Evolutionary conservation across 2,888 invertebrate species (phyloP).

Genomic region (Lordiphosa andalusiaca): DNA sequence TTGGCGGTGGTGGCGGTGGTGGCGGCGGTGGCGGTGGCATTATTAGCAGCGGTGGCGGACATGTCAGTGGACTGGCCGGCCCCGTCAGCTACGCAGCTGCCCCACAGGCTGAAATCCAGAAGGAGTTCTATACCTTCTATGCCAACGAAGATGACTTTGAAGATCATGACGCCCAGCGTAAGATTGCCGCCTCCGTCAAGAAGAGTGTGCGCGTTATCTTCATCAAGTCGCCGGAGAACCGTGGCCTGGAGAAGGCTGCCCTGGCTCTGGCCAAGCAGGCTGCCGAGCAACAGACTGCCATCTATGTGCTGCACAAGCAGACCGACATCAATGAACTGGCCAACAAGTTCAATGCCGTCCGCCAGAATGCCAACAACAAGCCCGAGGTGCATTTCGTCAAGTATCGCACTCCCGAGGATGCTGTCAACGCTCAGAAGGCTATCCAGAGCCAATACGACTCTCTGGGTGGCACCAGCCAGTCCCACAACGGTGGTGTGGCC

Average conservation of each 20-base stretch:
- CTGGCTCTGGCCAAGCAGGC: constrained; percentile 71
- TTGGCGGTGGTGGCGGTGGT: constrained; percentile 16
- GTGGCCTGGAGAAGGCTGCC: constrained; percentile 68
- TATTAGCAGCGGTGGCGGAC: constrained; percentile 8
- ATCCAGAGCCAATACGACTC: constrained; percentile 72
- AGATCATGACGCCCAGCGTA: constrained; percentile 47
- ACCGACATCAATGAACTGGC: constrained; percentile 64
- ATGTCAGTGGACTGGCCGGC: constrained; percentile 30
- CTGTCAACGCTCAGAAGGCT: constrained; percentile 64
- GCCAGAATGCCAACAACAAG: constrained; percentile 54
- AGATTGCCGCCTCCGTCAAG: constrained; percentile 55
- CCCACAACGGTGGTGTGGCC: constrained; percentile 65
- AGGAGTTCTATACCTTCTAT: constrained; percentile 66
- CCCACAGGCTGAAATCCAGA: constrained; percentile 57
- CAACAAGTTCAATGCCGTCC: constrained; percentile 65
- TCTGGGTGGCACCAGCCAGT: constrained; percentile 56
- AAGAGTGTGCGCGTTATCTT: constrained; percentile 71
- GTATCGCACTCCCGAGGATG: constrained; percentile 72
- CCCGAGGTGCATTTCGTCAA: constrained; percentile 75
- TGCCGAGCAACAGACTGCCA: constrained; percentile 69
- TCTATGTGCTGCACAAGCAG: constrained; percentile 73
- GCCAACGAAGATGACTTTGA: constrained; percentile 72
- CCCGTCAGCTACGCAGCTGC: constrained; percentile 45
- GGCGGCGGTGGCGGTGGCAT: constrained; percentile 11
- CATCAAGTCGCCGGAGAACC: constrained; percentile 73